Conservation (phyloP, 1,140 invertebrate species). For the Pseudomyrmex dendroicus region DNA sequence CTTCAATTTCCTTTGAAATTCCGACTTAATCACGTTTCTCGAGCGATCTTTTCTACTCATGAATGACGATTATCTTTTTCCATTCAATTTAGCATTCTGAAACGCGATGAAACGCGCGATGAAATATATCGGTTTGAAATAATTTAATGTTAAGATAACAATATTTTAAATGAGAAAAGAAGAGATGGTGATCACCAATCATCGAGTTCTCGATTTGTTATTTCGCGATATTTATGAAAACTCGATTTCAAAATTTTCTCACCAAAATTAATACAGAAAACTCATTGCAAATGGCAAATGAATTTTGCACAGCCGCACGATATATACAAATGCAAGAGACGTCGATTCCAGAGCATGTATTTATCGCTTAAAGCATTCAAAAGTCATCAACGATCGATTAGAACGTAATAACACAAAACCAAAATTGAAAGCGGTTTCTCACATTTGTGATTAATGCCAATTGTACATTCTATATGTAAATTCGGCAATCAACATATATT, state of each 20-base stretch:
- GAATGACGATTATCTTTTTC: not conserved
- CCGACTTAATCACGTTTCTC: constrained; percentile 16
- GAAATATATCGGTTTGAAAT: not conserved
- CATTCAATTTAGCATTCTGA: not conserved
- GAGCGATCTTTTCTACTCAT: not conserved
- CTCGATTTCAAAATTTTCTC: not conserved
- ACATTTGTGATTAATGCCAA: constrained; percentile 16
- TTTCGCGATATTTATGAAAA: not conserved
- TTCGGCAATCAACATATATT: constrained; percentile 42
- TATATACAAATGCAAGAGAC: not conserved
- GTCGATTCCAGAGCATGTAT: not conserved
- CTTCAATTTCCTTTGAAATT: constrained; percentile 57
- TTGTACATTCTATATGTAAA: constrained; percentile 38
- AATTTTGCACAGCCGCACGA: not conserved
- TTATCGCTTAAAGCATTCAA: constrained; percentile 11
- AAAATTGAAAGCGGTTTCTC: constrained; percentile 47
- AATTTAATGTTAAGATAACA: not conserved
- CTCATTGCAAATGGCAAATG: not conserved
- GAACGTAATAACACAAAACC: constrained; percentile 35
- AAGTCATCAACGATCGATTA: constrained; percentile 28
- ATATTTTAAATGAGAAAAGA: not conserved
- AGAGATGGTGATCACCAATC: not conserved
- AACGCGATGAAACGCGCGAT: not conserved
- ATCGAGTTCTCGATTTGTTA: not conserved
- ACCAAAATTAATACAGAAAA: not conserved